Base-by-base conservation (phyloP, 2,113 vertebrate genomes). In the Tretioscincus oriximinensis region DNA sequence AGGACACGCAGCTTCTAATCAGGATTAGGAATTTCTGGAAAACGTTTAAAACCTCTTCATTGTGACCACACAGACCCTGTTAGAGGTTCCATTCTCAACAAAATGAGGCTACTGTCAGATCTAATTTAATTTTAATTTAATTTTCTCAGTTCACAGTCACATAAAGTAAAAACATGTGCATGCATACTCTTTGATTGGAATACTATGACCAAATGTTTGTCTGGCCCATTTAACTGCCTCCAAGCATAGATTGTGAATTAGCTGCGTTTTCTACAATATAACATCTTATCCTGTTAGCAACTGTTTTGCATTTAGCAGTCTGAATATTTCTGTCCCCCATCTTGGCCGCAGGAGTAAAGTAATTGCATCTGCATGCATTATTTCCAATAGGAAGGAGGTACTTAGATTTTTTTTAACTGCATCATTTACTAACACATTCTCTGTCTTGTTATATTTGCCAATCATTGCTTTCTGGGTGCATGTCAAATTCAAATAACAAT, bases 261-360 rank as follows among this genome's bases (percentile, higher is more conserved):
- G 29, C 29, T 78, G 22, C 45, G 6, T 77, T 26, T 68, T 84
- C 83, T 64, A 69, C 45, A 64, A 83, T 45, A 22, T 14, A 74
- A 11, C 66, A 31, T 86, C 28, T 63, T 4, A 76, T 0, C 0
- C 5, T 7, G 21, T 78, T 22, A 70, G 12, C 51, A 85, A 84
- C 68, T 61, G 1, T 83, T 88, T 88, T 78, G 26, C 73, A 83
- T 85, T 86, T 89, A 49, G 10, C 76, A 41, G 74, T 84, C 51
- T 76, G 22, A 65, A 72, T 79, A 51, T 60, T n/a, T 81, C 76
- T 76, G 54, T 67, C 16, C 28, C 35, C 61, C 10, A 51, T 47
- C 41, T 86, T 20, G 60, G 49, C 75, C 58, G 81, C 21, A 49
- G 76, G 76, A 20, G 28, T 60, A 65, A 18, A 77, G 60, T 76